Conservation (phyloP, 35 echinoderm and acorn worm genomes). For the Acanthaster planci region DNA sequence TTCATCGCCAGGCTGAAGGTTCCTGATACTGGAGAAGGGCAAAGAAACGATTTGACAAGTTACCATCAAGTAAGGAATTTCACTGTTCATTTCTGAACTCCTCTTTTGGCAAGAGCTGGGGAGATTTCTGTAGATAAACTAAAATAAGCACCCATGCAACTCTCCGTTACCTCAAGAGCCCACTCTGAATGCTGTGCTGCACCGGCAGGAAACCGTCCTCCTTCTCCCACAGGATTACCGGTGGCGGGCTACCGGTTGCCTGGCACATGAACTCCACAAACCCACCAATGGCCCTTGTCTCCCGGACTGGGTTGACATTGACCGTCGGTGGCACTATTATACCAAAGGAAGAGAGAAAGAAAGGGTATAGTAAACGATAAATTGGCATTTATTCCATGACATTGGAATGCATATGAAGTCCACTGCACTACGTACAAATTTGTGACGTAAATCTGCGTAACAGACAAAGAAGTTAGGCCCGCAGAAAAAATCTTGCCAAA, state of each 20-base stretch:
- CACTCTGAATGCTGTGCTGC: conserved; percentile 75
- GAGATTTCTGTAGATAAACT: no score
- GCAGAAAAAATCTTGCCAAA: no score
- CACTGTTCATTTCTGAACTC: no score
- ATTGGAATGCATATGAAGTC: no score
- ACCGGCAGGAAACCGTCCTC: conserved; percentile 58
- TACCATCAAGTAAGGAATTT: no score
- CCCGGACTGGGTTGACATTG: conserved; percentile 40
- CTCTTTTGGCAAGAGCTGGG: no score
- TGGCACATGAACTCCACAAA: conserved; percentile 86
- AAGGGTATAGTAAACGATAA: background rate
- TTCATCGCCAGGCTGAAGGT: conserved; percentile 60
- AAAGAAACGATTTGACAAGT: conserved; percentile 8
- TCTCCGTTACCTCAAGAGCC: conserved; percentile 74
- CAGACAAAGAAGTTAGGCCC: no score
- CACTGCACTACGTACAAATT: no score
- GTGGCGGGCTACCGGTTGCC: conserved; percentile 71
- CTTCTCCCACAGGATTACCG: conserved; percentile 75
- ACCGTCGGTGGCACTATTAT: conserved; percentile 80
- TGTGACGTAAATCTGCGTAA: no score
- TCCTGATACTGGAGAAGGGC: conserved; percentile 68
- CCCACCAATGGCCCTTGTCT: conserved; percentile 75
- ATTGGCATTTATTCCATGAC: no score
- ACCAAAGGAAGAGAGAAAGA: background rate
- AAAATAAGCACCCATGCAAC: no score